These are phyloP conservation scores for Melospiza melodia DNA, from an alignment of 2,113 vertebrate genomes.

Conservation along the genomic window DNA sequence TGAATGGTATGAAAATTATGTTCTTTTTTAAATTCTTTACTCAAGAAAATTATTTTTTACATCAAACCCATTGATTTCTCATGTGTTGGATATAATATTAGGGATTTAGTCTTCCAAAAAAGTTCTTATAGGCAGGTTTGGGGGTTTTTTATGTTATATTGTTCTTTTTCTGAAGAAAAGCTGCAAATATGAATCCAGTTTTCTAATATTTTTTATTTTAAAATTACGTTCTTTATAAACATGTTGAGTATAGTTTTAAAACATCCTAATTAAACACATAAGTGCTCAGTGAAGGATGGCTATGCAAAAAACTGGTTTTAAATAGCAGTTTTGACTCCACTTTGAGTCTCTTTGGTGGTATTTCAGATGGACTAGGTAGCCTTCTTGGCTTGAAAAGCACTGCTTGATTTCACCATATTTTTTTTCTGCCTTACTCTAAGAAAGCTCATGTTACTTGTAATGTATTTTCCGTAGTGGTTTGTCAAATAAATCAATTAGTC, in stretches of 20 bases:
- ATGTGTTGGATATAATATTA: background rate
- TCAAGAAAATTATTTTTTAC: background rate
- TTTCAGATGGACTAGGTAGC: background rate
- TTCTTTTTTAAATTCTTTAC: background rate
- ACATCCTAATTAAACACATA: background rate
- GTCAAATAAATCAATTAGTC: background rate
- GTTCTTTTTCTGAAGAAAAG: background rate
- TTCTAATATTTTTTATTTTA: background rate
- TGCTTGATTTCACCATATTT: background rate
- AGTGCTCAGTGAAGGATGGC: fast-evolving
- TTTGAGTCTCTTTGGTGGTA: background rate
- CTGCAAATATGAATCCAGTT: background rate
- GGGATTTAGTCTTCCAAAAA: background rate
- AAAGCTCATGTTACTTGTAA: background rate
- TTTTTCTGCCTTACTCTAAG: background rate
- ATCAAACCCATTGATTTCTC: background rate
- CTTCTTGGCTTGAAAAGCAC: background rate
- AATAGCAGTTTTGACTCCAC: background rate
- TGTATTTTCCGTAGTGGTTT: background rate
- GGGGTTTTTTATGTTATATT: background rate
- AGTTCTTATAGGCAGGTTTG: background rate
- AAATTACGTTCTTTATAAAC: background rate
- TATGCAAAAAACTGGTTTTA: background rate
- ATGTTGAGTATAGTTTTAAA: background rate
- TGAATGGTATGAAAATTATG: background rate